Evolutionary conservation across 2,797 vertebrate species (phyloP).

Genomic region (Eurystomus glaucurus): DNA sequence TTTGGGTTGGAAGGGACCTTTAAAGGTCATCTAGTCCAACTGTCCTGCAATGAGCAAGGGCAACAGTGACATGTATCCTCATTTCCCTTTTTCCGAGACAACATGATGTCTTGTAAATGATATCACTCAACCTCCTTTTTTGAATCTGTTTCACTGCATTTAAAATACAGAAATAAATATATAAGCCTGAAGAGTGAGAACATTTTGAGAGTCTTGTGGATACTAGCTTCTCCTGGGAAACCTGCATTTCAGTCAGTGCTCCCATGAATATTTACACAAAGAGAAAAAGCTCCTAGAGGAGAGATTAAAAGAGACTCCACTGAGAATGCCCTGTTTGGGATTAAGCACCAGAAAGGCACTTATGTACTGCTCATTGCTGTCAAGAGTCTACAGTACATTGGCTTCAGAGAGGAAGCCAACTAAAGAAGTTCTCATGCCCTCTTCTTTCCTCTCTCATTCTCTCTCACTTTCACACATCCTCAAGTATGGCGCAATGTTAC

Average conservation of each 20-base stretch:
- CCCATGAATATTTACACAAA: conserved; percentile 51
- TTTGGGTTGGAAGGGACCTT: neutral
- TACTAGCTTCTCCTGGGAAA: conserved; percentile 25
- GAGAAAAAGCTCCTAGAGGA: conserved; percentile 26
- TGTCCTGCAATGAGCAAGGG: neutral
- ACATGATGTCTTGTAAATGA: neutral
- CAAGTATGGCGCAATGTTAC: neutral
- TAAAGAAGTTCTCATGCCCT: neutral
- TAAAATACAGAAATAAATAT: conserved; percentile 17
- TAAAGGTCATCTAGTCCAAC: neutral
- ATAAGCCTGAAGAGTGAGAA: neutral
- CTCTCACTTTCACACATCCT: neutral
- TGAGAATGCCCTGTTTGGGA: conserved; percentile 28
- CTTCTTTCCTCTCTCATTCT: neutral
- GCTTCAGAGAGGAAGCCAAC: neutral
- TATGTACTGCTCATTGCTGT: conserved; percentile 7
- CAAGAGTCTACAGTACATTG: neutral
- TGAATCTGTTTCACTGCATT: neutral
- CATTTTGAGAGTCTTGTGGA: conserved; percentile 5
- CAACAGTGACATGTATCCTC: neutral
- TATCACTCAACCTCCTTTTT: neutral
- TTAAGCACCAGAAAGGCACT: conserved; percentile 45
- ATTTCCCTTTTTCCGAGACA: neutral
- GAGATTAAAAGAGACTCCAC: conserved; percentile 5
- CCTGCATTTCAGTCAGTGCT: conserved; percentile 25